Conservation (phyloP, 2,113 vertebrate genomes). For the Mungos mungo region DNA sequence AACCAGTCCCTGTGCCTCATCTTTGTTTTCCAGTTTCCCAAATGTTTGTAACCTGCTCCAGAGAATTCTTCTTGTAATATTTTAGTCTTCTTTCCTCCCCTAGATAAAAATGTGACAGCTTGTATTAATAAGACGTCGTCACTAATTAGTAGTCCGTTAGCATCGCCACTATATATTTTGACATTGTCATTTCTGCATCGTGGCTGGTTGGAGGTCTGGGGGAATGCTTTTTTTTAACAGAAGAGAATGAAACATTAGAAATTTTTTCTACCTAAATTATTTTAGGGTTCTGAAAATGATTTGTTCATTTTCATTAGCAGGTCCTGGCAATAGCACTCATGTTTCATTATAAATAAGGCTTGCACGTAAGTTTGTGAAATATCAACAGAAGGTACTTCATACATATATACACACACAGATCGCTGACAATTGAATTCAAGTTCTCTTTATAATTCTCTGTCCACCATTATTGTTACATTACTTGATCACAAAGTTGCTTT, state of each 20-base stretch:
- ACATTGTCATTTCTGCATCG: not conserved
- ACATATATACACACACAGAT: not conserved
- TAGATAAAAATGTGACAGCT: constrained; percentile 50
- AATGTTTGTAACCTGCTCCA: constrained; percentile 50
- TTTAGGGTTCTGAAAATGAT: constrained; percentile 28
- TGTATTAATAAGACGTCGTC: not conserved
- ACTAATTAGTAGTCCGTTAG: constrained; percentile 51
- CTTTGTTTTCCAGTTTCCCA: constrained; percentile 36
- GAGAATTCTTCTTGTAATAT: constrained; percentile 9
- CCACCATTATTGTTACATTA: not conserved
- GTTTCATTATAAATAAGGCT: not conserved
- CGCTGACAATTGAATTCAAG: not conserved
- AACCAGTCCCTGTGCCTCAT: constrained; percentile 15
- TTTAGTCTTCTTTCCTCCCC: constrained; percentile 19
- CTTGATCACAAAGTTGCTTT: not conserved
- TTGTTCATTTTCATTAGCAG: not conserved
- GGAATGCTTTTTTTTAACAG: not conserved
- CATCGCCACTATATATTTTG: not conserved
- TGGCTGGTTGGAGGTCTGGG: not conserved
- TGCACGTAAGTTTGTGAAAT: not conserved
- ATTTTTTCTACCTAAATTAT: not conserved
- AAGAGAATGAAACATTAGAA: not conserved
- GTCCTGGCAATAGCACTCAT: not conserved
- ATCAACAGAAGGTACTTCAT: not conserved
- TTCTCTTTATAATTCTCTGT: not conserved